Evolutionary conservation across 1,140 invertebrate species (phyloP), one percentile per base, ranked within the genome.

Genomic region (Danaus melanippus): DNA sequence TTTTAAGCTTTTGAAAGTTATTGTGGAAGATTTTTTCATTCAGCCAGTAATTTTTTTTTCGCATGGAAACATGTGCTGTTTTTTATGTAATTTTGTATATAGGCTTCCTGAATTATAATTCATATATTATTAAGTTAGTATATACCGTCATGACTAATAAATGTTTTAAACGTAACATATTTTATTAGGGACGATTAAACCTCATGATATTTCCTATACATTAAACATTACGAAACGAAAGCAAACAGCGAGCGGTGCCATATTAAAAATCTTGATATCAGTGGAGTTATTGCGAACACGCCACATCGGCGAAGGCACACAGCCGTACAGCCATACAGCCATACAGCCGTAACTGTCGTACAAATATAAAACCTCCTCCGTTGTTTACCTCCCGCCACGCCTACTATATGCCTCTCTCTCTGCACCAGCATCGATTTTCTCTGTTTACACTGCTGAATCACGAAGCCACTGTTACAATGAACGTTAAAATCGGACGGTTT

Each of bases 381-480:
- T 47, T 10, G 10, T 15, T 47, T 12, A 47, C 32, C 5, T 15
- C 15, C 15, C 1, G 10, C 15, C 12, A 12, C 32, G 15, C 15
- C 12, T 47, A 47, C 21, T 32, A 32, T 48, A 52, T 50, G 11
- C 49, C 17, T 68, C 69, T 67, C 71, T 48, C 67, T 78, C 70
- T 55, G 64, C 57, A 67, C 49, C 59, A 58, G 59, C 73, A 80
- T 80, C 76, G 78, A 80, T 80, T 76, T 72, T 71, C 70, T 65
- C 55, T 79, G 76, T 79, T 79, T 79, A 79, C 77, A 62, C 70
- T 69, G 58, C 58, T 66, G 69, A 78, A 76, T 78, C 71, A 67
- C 74, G 64, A 64, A 56, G 62, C 66, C 64, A 46, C 50, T 57
- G 46, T 56, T 69, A 57, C 62, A 58, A 65, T 67, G 62, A 71